These are phyloP conservation scores for Colistium nudipinnis DNA, from an alignment of 2,113 vertebrate genomes.

Conservation along the genomic window DNA sequence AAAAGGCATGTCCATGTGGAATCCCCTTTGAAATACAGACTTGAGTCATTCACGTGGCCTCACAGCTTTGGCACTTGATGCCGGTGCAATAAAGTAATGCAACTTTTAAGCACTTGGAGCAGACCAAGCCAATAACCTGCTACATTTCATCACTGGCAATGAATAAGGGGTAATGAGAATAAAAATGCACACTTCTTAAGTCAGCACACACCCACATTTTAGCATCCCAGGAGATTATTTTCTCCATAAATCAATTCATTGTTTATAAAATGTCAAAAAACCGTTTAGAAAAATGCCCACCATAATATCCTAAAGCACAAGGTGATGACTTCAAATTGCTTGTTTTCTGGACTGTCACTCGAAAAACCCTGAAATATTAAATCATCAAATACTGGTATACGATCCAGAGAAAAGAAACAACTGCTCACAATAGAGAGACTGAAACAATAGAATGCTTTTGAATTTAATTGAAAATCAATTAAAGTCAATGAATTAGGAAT, in stretches of 20 bases:
- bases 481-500: not conserved
- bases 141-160: not conserved
- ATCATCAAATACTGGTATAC: not conserved
- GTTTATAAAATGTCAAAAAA: not conserved
- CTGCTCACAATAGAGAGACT: not conserved
- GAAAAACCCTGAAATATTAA: not conserved
- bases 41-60: constrained; percentile 27
- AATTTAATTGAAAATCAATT: too few relatives aligned
- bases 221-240: not conserved
- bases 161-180: not conserved
- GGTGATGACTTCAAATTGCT: not conserved
- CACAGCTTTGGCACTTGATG: constrained; percentile 29
- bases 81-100: constrained; percentile 20
- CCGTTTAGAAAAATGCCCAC: not conserved
- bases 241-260: not conserved
- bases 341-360: not conserved
- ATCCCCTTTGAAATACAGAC: constrained; percentile 39
- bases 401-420: not conserved
- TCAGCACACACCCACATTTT: not conserved
- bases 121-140: not conserved
- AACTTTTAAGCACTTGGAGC: constrained; percentile 13
- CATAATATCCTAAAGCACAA: not conserved
- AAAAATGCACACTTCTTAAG: constrained; percentile 18
- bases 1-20: constrained; percentile 49
- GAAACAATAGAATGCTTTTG: not conserved